Conservation (phyloP, 1,140 invertebrate species). For the Bursaphelenchus mucronatus region DNA sequence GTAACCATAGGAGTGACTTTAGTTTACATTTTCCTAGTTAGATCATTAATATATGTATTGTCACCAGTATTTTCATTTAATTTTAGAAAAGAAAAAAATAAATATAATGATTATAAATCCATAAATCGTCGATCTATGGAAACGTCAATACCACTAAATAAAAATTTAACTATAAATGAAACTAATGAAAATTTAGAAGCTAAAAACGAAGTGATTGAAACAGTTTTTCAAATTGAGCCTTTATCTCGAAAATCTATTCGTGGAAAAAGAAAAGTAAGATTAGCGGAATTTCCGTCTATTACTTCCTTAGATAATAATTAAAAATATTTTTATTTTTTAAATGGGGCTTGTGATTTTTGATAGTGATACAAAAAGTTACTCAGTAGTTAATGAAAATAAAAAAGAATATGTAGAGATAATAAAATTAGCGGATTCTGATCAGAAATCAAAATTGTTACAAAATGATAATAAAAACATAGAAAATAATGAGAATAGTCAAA, state of each 20-base stretch:
- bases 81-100: slow-evolving; percentile 25
- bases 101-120: slow-evolving; percentile 5
- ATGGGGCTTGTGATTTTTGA: slow-evolving; percentile 29
- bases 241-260: slow-evolving; percentile 25
- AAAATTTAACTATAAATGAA: slow-evolving; percentile 1
- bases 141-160: slow-evolving; percentile 6
- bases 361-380: slow-evolving; percentile 35
- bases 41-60: slow-evolving; percentile 32
- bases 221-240: slow-evolving; percentile 24
- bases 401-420: slow-evolving; percentile 33
- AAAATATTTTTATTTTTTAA: slow-evolving; percentile 26
- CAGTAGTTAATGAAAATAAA: slow-evolving; percentile 21
- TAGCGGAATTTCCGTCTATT: no score
- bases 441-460: slow-evolving; percentile 1
- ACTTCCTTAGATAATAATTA: no score
- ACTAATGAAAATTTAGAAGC: not conserved
- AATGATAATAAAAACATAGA: slow-evolving; percentile 8
- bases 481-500: no score
- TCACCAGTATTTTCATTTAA: slow-evolving; percentile 28
- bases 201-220: slow-evolving; percentile 25
- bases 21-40: slow-evolving; percentile 30
- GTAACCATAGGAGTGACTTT: slow-evolving; percentile 36
- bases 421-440: slow-evolving; percentile 18
- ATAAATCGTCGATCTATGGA: no score
- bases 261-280: slow-evolving; percentile 32